Percentiles rank a stretch among this genome's conserved stretches.
phyloP scores from a whole-genome alignment of 2,113 vertebrate genomes.

The Grammomys dolichurus region DNA sequence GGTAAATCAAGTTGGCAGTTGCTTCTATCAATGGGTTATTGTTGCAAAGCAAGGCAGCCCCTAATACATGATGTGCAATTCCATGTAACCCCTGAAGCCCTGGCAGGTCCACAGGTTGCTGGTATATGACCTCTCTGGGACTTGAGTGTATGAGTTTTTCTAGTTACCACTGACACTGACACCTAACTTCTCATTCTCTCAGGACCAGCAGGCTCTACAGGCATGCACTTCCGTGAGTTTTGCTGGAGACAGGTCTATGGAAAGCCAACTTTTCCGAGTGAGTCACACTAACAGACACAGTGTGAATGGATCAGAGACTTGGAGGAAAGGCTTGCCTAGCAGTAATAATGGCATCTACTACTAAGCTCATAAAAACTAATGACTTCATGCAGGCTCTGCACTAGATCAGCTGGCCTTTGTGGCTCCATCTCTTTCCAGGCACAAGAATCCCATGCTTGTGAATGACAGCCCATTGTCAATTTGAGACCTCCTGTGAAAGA shows the following conservation, averaged over 20 bases:
- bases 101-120: neutral
- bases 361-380: neutral
- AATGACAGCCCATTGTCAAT: neutral
- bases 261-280: neutral
- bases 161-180: neutral
- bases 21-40: neutral
- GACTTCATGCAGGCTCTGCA: neutral
- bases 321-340: neutral
- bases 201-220: neutral
- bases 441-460: neutral
- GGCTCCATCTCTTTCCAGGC: neutral
- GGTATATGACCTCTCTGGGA: neutral
- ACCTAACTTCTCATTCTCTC: neutral
- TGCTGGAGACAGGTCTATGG: constrained; percentile 7
- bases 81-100: neutral
- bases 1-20: neutral
- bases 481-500: neutral
- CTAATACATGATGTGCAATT: neutral
- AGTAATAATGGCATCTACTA: neutral
- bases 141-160: neutral
- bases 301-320: neutral
- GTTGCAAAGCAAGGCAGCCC: neutral
- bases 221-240: neutral
- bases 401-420: neutral
- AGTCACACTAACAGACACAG: neutral